These are phyloP conservation scores for Corapipo altera DNA, from an alignment of 2,113 vertebrate species.

Conservation along the genomic window DNA sequence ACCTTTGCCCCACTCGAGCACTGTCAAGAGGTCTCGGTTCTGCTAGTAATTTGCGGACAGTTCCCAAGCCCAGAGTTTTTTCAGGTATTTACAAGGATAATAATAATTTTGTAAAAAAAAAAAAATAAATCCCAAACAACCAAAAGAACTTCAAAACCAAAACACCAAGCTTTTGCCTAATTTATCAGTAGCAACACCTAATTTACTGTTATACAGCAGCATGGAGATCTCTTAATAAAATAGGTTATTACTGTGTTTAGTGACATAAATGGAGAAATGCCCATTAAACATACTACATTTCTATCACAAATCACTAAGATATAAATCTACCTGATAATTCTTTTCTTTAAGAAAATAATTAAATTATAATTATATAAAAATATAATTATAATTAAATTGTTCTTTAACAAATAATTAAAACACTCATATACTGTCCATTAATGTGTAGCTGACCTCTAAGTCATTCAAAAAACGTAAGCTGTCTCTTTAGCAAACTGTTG, in stretches of 20 bases:
- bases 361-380: too few species aligned
- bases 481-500: not conserved
- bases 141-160: not conserved
- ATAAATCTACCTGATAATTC: not conserved
- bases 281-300: not conserved
- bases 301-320: not conserved
- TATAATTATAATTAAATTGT: too few species aligned
- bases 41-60: not conserved
- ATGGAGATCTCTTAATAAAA: not conserved
- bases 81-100: not conserved
- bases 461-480: accelerated
- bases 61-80: not conserved
- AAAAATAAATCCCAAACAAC: not conserved
- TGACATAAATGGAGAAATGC: not conserved
- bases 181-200: not conserved
- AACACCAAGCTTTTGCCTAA: not conserved
- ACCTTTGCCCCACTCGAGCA: accelerated
- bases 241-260: not conserved
- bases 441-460: not conserved
- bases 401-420: not conserved
- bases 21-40: accelerated
- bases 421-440: not conserved
- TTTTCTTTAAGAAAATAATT: not conserved
- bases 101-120: not conserved
- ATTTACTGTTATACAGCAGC: not conserved